These are phyloP conservation scores for Mesochorus sp. DNA, from an alignment of 2,888 invertebrate genomes.

Conservation along the genomic window DNA sequence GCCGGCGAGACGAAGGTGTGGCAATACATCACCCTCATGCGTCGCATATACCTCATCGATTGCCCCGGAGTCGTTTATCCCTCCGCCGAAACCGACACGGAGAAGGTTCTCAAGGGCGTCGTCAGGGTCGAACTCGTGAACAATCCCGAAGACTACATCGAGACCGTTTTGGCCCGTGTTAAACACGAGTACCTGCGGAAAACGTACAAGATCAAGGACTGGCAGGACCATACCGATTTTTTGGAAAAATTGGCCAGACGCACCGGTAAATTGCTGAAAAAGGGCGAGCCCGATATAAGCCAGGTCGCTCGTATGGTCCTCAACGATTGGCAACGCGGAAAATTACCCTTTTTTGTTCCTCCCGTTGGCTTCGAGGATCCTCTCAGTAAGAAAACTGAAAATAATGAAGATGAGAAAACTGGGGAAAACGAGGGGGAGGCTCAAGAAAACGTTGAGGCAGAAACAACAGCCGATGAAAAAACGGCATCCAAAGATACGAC, in stretches of 20 bases:
- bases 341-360: conserved; percentile 95
- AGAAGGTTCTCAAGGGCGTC: conserved; percentile 98
- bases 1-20: conserved; percentile 99
- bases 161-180: conserved; percentile 92
- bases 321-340: conserved; percentile 99
- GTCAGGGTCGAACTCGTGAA: conserved; percentile 97
- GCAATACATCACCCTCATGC: conserved; percentile 99
- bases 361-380: conserved; percentile 88
- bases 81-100: conserved; percentile 96
- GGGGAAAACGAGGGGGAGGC: conserved; percentile 81
- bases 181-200: conserved; percentile 93
- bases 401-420: conserved; percentile 69
- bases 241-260: conserved; percentile 94
- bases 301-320: conserved; percentile 96
- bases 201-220: conserved; percentile 93
- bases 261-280: conserved; percentile 95
- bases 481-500: conserved; percentile 16
- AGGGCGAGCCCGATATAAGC: conserved; percentile 97
- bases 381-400: conserved; percentile 80
- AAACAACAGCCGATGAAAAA: conserved; percentile 20
- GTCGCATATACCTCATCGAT: conserved; percentile 97
- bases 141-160: conserved; percentile 97
- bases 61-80: conserved; percentile 99
- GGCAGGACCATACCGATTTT: conserved; percentile 93
- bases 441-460: conserved; percentile 29